Conservation (phyloP, 2,888 invertebrate genomes). For the Smittia aterrima region DNA sequence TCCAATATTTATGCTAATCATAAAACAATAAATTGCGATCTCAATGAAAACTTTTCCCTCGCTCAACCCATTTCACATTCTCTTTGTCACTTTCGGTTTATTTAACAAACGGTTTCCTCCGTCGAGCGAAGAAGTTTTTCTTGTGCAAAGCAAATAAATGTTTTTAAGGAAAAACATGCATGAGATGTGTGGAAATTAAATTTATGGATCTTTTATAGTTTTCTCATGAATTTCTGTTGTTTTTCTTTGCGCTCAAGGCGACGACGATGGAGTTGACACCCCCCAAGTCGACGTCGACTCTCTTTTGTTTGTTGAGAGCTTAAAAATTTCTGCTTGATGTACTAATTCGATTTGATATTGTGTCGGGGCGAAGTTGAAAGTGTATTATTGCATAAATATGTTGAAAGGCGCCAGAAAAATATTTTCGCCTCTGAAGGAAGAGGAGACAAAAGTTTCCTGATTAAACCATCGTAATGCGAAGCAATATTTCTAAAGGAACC, state of each 20-base stretch:
- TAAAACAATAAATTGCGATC: slow-evolving; percentile 24
- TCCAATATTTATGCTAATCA: slow-evolving; percentile 28
- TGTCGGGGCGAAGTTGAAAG: neutral
- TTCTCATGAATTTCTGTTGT: slow-evolving; percentile 10
- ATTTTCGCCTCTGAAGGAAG: neutral
- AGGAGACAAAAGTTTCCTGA: slow-evolving; percentile 12
- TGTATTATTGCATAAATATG: slow-evolving; percentile 19
- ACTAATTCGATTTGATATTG: slow-evolving; percentile 36
- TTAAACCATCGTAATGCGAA: slow-evolving; percentile 13
- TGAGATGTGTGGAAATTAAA: slow-evolving; percentile 29
- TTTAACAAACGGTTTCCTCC: slow-evolving; percentile 27
- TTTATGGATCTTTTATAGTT: slow-evolving; percentile 31
- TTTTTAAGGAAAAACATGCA: slow-evolving; percentile 9
- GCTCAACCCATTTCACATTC: slow-evolving; percentile 27
- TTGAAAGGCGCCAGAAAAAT: slow-evolving; percentile 18
- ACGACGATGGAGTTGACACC: neutral
- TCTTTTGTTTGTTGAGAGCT: neutral
- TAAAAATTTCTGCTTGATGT: slow-evolving; percentile 31
- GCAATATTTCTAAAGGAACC: slow-evolving; percentile 13
- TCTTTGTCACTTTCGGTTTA: slow-evolving; percentile 32
- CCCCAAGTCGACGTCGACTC: neutral
- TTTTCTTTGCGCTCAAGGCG: neutral
- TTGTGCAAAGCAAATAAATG: slow-evolving; percentile 7
- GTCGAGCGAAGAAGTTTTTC: slow-evolving; percentile 20
- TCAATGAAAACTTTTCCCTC: slow-evolving; percentile 17